These are phyloP conservation scores for Dolichomitus sp. DNA, from an alignment of 2,888 invertebrate genomes.

Conservation along the genomic window DNA sequence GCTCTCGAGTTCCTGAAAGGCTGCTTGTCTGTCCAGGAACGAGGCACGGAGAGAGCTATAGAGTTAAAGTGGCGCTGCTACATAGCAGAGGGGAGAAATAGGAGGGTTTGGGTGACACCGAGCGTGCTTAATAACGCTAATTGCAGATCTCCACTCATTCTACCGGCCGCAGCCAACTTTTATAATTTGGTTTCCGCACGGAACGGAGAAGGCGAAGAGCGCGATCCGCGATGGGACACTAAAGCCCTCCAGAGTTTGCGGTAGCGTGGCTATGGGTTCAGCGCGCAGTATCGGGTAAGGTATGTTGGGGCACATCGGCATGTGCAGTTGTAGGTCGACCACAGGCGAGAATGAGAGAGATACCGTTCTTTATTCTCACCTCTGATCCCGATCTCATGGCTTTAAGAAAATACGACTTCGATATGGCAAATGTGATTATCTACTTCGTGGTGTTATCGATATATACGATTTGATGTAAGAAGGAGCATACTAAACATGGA, in stretches of 20 bases:
- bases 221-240: background rate
- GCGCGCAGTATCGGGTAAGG: background rate
- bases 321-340: constrained; percentile 23
- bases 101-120: constrained; percentile 57
- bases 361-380: constrained; percentile 3
- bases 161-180: constrained; percentile 62
- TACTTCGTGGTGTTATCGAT: no score
- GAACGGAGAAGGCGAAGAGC: background rate
- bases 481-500: no score
- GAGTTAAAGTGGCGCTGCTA: background rate
- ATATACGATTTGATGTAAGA: no score
- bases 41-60: background rate
- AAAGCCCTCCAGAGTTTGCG: constrained; percentile 23
- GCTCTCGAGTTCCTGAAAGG: constrained; percentile 28
- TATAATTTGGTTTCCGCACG: constrained; percentile 65
- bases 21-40: constrained; percentile 18
- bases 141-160: constrained; percentile 69
- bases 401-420: background rate
- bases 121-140: constrained; percentile 74
- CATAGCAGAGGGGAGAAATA: constrained; percentile 2
- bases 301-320: background rate
- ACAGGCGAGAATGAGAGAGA: constrained; percentile 5
- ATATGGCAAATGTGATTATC: background rate
- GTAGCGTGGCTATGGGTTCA: constrained; percentile 1
- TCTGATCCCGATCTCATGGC: background rate